These are phyloP conservation scores for Halcyon senegalensis DNA, from an alignment of 2,113 vertebrate genomes.

Conservation along the genomic window DNA sequence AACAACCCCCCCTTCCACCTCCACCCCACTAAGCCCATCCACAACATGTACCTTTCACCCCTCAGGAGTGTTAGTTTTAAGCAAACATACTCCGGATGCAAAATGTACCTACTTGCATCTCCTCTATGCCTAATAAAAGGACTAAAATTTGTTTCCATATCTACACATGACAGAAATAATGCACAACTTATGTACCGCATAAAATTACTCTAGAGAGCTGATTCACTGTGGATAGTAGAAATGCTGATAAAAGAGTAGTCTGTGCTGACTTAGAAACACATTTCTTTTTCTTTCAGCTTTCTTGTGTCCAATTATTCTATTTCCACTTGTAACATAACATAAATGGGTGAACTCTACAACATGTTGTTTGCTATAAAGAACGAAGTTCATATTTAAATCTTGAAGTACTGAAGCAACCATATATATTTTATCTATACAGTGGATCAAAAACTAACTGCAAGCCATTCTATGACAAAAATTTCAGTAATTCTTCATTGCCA, in stretches of 20 bases:
- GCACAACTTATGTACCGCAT: neutral
- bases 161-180: neutral
- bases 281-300: neutral
- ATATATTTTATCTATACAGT: neutral
- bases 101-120: neutral
- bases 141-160: neutral
- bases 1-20: too few relatives aligned
- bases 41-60: neutral
- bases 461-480: neutral
- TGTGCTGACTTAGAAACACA: neutral
- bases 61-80: neutral
- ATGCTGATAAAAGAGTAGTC: neutral
- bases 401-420: neutral
- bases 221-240: neutral
- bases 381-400: neutral
- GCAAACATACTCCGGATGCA: neutral
- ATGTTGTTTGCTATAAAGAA: neutral
- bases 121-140: neutral
- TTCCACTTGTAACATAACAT: neutral
- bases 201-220: neutral
- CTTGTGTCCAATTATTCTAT: neutral
- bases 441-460: neutral
- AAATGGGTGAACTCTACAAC: neutral
- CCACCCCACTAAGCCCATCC: neutral
- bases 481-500: neutral